phyloP scores from a whole-genome alignment of 2,888 invertebrate genomes.

The Chesias legatella region DNA sequence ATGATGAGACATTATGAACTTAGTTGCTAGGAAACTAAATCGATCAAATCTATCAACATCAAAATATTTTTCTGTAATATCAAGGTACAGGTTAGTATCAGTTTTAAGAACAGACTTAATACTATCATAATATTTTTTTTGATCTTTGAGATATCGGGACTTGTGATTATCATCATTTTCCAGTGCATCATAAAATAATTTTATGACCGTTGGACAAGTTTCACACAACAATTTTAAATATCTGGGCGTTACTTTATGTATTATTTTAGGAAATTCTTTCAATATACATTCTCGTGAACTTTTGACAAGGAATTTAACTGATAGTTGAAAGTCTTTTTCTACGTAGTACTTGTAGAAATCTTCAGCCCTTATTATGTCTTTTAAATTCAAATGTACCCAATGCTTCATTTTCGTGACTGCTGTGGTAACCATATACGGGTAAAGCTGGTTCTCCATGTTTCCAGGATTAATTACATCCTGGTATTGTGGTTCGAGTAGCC shows the following conservation, averaged over 20 bases:
- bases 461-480: slow-evolving; percentile 46
- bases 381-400: slow-evolving; percentile 38
- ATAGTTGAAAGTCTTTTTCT: slow-evolving; percentile 18
- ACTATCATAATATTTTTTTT: slow-evolving; percentile 15
- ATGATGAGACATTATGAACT: slow-evolving; percentile 28
- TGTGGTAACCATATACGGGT: slow-evolving; percentile 50
- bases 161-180: slow-evolving; percentile 10
- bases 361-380: slow-evolving; percentile 22
- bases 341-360: slow-evolving; percentile 31
- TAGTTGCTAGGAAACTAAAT: slow-evolving; percentile 27
- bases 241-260: slow-evolving; percentile 26
- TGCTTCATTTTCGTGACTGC: slow-evolving; percentile 47
- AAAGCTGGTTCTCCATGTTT: slow-evolving; percentile 49
- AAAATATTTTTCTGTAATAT: slow-evolving; percentile 33
- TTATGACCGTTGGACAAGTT: slow-evolving; percentile 21
- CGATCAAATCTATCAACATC: slow-evolving; percentile 3
- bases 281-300: slow-evolving; percentile 16
- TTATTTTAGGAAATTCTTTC: slow-evolving; percentile 19
- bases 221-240: slow-evolving; percentile 31
- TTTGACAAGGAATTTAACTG: slow-evolving; percentile 28
- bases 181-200: slow-evolving; percentile 26
- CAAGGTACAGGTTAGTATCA: slow-evolving; percentile 27
- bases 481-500: slow-evolving; percentile 46
- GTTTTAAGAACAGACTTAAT: slow-evolving; percentile 23
- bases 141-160: slow-evolving; percentile 12